Base-by-base conservation (phyloP, 2,797 vertebrate genomes). In the Poeciliopsis gracilis region DNA sequence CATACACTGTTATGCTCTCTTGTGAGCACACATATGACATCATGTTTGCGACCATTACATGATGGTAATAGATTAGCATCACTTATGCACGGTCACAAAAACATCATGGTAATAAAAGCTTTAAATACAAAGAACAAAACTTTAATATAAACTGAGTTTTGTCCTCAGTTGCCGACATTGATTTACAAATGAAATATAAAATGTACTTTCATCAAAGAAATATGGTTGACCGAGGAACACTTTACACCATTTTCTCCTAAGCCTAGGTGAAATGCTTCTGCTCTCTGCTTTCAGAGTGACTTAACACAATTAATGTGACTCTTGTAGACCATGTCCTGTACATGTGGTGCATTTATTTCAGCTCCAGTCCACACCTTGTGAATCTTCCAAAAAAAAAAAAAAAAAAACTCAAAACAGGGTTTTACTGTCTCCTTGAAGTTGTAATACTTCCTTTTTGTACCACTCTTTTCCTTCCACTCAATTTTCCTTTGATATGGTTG, bases 21-120 rank as follows among this genome's bases (percentile, higher is more conserved):
- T 70, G 8, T 82, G 66, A 57, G 16, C 46, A 76, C 61, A 77
- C 73, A 72, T 84, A 77, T 78, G 49, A 80, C 47, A 67, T 41
- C n/a, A 51, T 73, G 28, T 23, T n/a, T 36, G 20, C 33, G 23
- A 72, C 71, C 36, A 57, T 43, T 63, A 43, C 63, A 55, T 4
- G 36, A 77, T 67, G 30, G 67, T 53, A 18, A 81, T 33, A 16
- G 38, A 87, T 82, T 75, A 20, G 30, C 13, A 74, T 80, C 11
- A 77, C 73, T 82, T 36, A 76, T 66, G 70, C 9, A 16, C 23
- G 10, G 36, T 53, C n/a, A 77, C 38, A 13, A 28, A 72, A 38
- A 66, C 15, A 63, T 12, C 28, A 82, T 7, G 63, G 43, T 78
- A 46, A 84, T 23, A 13, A 73, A 49, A 16, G 23, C 46, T 51